Evolutionary conservation across 2,888 invertebrate species (phyloP), one percentile per base, ranked within the genome.

Genomic region (Podabrus alpinus): DNA sequence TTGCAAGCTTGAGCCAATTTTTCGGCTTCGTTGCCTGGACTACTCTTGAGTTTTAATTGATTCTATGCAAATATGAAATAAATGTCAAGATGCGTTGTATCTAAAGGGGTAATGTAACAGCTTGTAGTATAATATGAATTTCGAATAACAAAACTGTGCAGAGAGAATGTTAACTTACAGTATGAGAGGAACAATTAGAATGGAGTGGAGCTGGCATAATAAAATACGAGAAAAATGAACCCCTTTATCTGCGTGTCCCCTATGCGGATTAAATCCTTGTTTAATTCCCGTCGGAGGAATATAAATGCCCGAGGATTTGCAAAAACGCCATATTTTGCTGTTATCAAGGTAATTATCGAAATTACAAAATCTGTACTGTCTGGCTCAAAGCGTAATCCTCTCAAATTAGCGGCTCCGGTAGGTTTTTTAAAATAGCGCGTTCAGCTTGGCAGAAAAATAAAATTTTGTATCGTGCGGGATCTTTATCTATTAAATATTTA

Each of bases 301-400:
- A n/a, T 86, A 85, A 85, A 85, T 85, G 83, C 84, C 79, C 72
- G 77, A 76, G 86, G 86, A 86, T 86, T 86, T 86, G 83, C 84
- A 86, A 86, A 86, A 86, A 86, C 84, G 85, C 86, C 85, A 86
- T 86, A 86, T 86, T 86, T 86, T 79, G 85, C 85, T 75, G 85
- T 86, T 86, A 86, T 86, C 86, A 86, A 86, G 85, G 86, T 86
- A 86, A 86, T 86, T 86, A 86, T 86, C 86, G 84, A 84, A 86
- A 86, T 86, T 85, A 85, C 84, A 75, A 76, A 74, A 76, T 76
- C 76, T 75, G 77, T 71, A 73, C 73, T 73, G 59, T 60, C 69
- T 68, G 71, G 72, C 71, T 75, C 74, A 70, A 72, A 29, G 64
- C 72, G 68, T 77, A 77, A 77, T 77, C 77, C 74, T 45, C 72